Conservation (phyloP, 2,113 vertebrate species). For the Amazona guildingii region DNA sequence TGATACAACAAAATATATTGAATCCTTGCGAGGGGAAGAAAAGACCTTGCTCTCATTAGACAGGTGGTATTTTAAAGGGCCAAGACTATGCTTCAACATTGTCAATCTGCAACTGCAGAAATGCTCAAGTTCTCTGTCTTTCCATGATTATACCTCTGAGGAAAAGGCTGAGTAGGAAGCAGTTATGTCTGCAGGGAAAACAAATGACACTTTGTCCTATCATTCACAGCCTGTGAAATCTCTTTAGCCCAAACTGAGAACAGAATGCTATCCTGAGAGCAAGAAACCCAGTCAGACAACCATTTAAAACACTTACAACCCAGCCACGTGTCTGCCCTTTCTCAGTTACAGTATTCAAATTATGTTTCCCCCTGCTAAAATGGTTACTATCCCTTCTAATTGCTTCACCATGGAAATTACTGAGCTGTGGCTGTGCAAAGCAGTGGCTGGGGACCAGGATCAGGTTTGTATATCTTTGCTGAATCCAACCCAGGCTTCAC, state of each 20-base stretch:
- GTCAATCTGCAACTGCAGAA: conserved; percentile 21
- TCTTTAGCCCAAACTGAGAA: conserved; percentile 51
- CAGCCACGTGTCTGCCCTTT: background rate
- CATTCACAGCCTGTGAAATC: conserved; percentile 9
- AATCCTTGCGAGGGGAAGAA: background rate
- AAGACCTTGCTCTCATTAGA: conserved; percentile 25
- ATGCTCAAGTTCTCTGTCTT: background rate
- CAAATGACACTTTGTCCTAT: conserved; percentile 47
- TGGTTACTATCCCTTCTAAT: background rate
- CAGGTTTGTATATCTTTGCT: background rate
- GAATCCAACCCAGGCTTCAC: background rate
- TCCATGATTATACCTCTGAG: conserved; percentile 14
- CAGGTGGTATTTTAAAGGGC: conserved; percentile 34
- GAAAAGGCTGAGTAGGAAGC: conserved; percentile 51
- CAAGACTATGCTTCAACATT: background rate
- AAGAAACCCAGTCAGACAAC: conserved; percentile 1
- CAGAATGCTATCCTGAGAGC: conserved; percentile 13
- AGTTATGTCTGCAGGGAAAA: conserved; percentile 33
- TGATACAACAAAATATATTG: background rate
- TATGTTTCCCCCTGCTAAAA: background rate
- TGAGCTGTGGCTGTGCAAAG: background rate
- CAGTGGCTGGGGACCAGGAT: background rate
- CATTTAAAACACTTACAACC: background rate
- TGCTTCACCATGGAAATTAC: background rate
- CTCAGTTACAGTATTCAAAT: background rate